Conservation (phyloP, 2,113 vertebrate genomes). For the Lanius ludovicianus region DNA sequence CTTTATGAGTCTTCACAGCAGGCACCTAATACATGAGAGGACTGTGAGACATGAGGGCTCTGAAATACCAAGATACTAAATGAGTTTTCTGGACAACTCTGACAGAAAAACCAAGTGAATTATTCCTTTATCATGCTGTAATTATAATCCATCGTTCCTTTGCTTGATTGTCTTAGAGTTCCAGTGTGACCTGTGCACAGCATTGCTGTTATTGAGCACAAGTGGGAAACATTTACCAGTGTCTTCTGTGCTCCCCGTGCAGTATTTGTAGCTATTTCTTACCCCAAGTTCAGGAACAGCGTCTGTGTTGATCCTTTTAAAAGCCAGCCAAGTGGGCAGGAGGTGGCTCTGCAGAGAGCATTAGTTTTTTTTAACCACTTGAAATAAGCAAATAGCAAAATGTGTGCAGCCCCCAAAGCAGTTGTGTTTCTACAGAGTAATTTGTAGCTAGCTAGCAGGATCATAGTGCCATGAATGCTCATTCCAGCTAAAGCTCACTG, state of each 20-base stretch:
- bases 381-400: neutral
- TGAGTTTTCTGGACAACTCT: neutral
- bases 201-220: neutral
- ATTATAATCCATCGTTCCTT: neutral
- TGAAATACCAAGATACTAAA: neutral
- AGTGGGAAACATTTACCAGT: neutral
- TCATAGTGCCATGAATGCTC: neutral
- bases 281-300: neutral
- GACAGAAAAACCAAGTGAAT: neutral
- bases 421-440: neutral
- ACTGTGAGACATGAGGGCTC: neutral
- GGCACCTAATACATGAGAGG: rapidly evolving
- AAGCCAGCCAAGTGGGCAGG: neutral
- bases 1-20: neutral
- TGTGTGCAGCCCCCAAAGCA: neutral
- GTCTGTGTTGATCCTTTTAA: neutral
- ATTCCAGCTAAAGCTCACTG: neutral
- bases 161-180: neutral
- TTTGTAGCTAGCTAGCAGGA: neutral
- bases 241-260: no score
- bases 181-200: neutral
- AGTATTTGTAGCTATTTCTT: neutral
- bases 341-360: neutral
- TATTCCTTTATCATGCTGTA: neutral
- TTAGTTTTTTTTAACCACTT: neutral